Evolutionary conservation across 1,140 invertebrate species (phyloP).

Genomic region (Apis laboriosa): DNA sequence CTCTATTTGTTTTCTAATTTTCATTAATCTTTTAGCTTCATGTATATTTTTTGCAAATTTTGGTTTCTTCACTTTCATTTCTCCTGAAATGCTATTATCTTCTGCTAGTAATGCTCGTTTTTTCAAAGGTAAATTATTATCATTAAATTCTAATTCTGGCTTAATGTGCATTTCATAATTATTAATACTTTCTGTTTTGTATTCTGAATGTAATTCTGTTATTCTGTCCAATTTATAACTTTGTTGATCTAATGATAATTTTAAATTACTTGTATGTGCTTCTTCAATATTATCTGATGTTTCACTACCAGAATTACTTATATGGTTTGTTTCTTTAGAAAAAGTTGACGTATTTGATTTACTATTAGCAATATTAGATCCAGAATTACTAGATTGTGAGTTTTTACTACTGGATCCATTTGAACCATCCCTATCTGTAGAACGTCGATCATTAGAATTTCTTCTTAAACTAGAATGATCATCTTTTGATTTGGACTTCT

Average conservation of each 20-base stretch:
- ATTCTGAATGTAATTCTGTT: constrained; percentile 28
- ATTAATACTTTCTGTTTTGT: constrained; percentile 19
- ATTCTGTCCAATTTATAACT: constrained; percentile 35
- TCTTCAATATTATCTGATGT: constrained; percentile 75
- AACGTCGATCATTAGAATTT: constrained; percentile 77
- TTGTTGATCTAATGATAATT: constrained; percentile 33
- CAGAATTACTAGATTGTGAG: constrained; percentile 64
- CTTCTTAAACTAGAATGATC: constrained; percentile 78
- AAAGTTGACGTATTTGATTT: constrained; percentile 69
- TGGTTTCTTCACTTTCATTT: constrained; percentile 80
- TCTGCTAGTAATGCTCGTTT: constrained; percentile 70
- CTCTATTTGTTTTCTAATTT: constrained; percentile 84
- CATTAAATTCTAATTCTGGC: constrained; percentile 38
- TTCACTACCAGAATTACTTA: constrained; percentile 76
- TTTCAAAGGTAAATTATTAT: constrained; percentile 73
- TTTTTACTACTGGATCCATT: constrained; percentile 78
- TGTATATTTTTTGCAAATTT: constrained; percentile 84
- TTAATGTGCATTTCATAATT: constrained; percentile 36
- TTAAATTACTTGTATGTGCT: constrained; percentile 58
- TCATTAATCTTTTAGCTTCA: constrained; percentile 84
- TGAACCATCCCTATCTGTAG: constrained; percentile 78
- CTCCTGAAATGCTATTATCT: constrained; percentile 39
- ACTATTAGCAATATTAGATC: constrained; percentile 59
- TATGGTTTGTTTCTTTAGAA: constrained; percentile 72
- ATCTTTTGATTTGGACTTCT: constrained; percentile 76